A percentile compares a stretch with the other conserved stretches of the same genome.
These are phyloP conservation scores for Nannobrachium achirus DNA, from an alignment of 2,113 vertebrate species.

Conservation along the genomic window DNA sequence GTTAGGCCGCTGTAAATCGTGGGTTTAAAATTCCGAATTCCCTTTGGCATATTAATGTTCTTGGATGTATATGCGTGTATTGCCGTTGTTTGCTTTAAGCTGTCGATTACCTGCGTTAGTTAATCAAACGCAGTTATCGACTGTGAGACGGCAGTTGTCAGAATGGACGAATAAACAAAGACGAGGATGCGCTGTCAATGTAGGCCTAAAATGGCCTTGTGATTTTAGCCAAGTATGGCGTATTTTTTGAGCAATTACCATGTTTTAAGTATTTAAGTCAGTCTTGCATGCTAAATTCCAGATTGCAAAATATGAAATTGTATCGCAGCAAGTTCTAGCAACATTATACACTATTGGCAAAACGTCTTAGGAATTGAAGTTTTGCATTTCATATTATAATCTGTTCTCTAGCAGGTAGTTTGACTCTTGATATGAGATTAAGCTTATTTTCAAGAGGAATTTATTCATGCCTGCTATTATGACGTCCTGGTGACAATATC, in stretches of 20 bases:
- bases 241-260: conserved; percentile 67
- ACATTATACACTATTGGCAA: conserved; percentile 24
- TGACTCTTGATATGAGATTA: background rate
- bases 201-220: conserved; percentile 78
- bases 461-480: conserved; percentile 38
- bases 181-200: conserved; percentile 71
- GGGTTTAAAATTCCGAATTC: conserved; percentile 28
- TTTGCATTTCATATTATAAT: background rate
- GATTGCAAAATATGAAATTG: background rate
- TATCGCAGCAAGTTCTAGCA: background rate
- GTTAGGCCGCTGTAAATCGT: conserved; percentile 65
- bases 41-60: conserved; percentile 2
- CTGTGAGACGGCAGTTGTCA: conserved; percentile 56
- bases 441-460: conserved; percentile 12
- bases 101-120: conserved; percentile 25
- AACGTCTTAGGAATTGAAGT: background rate
- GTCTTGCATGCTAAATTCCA: background rate
- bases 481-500: background rate
- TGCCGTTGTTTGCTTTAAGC: background rate
- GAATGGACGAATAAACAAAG: conserved; percentile 74
- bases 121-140: conserved; percentile 26
- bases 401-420: conserved; percentile 3
- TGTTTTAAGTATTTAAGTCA: background rate
- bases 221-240: conserved; percentile 71
- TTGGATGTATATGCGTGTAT: background rate